Conservation (phyloP, 2,797 vertebrate genomes). For the Steatocranus sp. region DNA sequence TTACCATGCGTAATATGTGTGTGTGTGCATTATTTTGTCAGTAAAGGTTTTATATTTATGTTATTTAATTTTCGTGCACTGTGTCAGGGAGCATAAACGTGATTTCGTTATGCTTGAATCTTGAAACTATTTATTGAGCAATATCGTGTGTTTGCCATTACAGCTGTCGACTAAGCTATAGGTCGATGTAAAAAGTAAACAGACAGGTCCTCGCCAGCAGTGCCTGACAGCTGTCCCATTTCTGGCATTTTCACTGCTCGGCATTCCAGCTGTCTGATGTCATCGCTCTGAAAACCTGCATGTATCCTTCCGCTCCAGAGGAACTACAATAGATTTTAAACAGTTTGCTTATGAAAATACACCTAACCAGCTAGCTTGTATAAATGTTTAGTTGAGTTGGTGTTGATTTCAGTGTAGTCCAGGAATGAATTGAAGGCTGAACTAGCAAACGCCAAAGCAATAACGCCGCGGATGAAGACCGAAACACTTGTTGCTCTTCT, state of each 20-base stretch:
- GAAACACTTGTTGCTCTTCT: slow-evolving; percentile 61
- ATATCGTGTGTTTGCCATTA: neutral
- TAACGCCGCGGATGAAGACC: slow-evolving; percentile 68
- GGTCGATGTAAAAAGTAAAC: slow-evolving; percentile 42
- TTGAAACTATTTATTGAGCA: neutral
- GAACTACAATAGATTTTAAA: slow-evolving; percentile 34
- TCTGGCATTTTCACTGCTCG: slow-evolving; percentile 78
- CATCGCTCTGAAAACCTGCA: slow-evolving; percentile 72
- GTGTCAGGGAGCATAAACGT: neutral
- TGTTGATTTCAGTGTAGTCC: fast-evolving
- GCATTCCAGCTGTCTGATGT: slow-evolving; percentile 95
- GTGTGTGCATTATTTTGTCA: neutral
- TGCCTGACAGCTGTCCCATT: slow-evolving; percentile 69
- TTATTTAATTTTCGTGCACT: neutral
- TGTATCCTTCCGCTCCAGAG: slow-evolving; percentile 62
- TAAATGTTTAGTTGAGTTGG: fast-evolving
- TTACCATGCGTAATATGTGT: neutral
- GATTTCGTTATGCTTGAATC: neutral
- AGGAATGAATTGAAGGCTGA: fast-evolving
- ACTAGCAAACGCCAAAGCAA: neutral
- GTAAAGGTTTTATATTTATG: neutral
- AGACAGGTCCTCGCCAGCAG: slow-evolving; percentile 39
- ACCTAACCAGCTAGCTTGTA: fast-evolving
- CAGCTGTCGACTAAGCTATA: slow-evolving; percentile 3
- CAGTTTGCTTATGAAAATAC: neutral